Conservation (phyloP, 2,888 invertebrate species). For the Dione juno region DNA sequence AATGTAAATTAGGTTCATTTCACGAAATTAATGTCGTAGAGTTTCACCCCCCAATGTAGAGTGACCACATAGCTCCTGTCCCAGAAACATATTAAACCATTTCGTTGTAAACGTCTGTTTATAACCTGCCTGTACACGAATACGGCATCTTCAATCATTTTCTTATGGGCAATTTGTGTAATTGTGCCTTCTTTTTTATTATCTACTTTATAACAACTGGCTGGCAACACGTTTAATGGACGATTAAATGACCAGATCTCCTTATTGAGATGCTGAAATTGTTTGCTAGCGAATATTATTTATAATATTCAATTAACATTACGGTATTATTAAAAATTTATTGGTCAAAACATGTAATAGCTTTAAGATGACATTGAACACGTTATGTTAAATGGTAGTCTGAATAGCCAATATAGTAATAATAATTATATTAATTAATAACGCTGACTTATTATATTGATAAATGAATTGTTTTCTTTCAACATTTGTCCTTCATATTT, state of each 20-base stretch:
- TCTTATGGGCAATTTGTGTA: constrained; percentile 17
- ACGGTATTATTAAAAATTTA: constrained; percentile 3
- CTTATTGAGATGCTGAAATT: background rate
- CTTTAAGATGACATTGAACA: background rate
- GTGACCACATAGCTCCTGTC: constrained; percentile 59
- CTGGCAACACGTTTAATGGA: constrained; percentile 10
- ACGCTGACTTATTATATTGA: too few species aligned
- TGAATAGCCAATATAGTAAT: background rate
- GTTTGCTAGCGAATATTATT: background rate
- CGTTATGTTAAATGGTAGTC: background rate
- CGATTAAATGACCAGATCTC: constrained; percentile 8
- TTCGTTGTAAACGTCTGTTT: background rate
- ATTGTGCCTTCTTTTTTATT: constrained; percentile 4
- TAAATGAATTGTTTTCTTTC: background rate
- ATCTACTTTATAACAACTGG: constrained; percentile 1
- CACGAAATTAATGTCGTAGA: constrained; percentile 92
- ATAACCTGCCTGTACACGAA: background rate
- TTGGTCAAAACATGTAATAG: background rate
- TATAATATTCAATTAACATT: background rate
- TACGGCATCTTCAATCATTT: constrained; percentile 14
- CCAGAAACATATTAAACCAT: constrained; percentile 29
- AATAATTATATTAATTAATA: too few species aligned
- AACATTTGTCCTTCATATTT: constrained; percentile 6
- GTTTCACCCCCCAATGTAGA: constrained; percentile 79
- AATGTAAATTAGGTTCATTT: constrained; percentile 96